Conservation (phyloP, 2,888 invertebrate genomes). For the Geophilus truncorum region DNA sequence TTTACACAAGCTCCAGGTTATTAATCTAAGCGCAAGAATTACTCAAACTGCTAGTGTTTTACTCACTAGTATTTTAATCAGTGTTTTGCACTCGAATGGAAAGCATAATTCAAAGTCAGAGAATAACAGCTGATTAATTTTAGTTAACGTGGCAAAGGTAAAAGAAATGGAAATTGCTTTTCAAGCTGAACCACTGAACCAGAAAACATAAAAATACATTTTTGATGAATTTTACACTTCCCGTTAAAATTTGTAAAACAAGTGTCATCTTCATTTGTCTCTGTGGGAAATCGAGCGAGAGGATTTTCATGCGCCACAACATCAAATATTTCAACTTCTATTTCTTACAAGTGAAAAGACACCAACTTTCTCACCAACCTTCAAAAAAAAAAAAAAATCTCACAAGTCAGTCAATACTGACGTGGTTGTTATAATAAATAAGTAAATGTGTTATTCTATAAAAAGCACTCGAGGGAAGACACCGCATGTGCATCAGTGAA, state of each 20-base stretch:
- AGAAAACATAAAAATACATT: no score
- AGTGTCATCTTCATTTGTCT: not conserved
- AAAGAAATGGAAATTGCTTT: not conserved
- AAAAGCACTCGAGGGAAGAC: not conserved
- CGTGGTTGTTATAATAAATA: not conserved
- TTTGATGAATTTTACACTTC: no score
- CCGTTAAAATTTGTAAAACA: no score
- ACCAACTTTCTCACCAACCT: no score
- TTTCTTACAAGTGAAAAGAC: no score
- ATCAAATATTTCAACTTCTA: no score
- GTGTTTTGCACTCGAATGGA: not conserved
- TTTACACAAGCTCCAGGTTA: not conserved
- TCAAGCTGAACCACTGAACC: not conserved
- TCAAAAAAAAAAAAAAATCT: no score
- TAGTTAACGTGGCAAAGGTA: not conserved
- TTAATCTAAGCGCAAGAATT: not conserved
- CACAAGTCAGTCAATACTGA: no score
- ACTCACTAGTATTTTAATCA: not conserved
- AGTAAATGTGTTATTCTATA: not conserved
- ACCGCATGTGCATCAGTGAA: not conserved
- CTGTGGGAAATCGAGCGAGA: not conserved
- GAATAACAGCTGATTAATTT: not conserved
- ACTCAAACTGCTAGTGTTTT: not conserved
- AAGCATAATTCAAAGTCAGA: not conserved
- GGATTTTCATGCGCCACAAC: not conserved